phyloP scores from a whole-genome alignment of 2,888 invertebrate species.

The Helleia helle region DNA sequence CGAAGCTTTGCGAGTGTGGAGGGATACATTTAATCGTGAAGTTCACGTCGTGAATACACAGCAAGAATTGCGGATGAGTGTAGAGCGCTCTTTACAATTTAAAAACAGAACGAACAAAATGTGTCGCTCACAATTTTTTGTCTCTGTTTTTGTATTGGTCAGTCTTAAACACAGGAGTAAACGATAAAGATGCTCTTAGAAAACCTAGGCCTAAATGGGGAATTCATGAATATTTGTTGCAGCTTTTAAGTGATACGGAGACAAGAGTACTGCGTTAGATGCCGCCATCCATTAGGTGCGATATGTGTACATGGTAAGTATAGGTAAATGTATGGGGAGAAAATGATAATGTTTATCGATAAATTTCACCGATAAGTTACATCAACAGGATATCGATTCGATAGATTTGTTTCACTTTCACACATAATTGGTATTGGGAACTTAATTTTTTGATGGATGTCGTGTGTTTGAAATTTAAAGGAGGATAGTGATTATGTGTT shows the following conservation, averaged over 20 bases:
- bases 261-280: conserved; percentile 43
- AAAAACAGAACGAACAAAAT: too few relatives aligned
- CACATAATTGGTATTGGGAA: neutral
- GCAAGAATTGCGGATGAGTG: too few relatives aligned
- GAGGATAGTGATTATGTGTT: conserved; percentile 10
- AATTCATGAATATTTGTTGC: conserved; percentile 72
- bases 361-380: conserved; percentile 2
- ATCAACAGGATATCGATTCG: neutral
- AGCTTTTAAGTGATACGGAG: conserved; percentile 65
- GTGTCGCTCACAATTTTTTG: too few relatives aligned
- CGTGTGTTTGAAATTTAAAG: neutral
- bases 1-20: too few relatives aligned
- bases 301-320: conserved; percentile 57
- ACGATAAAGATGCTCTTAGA: conserved; percentile 30
- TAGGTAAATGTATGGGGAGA: conserved; percentile 24
- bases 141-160: too few relatives aligned
- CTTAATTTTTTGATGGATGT: neutral
- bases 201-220: conserved; percentile 55
- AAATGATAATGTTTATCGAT: conserved; percentile 11
- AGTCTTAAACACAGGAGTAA: too few relatives aligned
- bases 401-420: neutral
- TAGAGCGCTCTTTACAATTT: too few relatives aligned
- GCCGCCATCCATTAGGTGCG: conserved; percentile 47
- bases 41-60: too few relatives aligned
- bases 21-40: too few relatives aligned